These are phyloP conservation scores for Sarcophaga rosellei DNA, from an alignment of 2,888 invertebrate species.

Conservation along the genomic window DNA sequence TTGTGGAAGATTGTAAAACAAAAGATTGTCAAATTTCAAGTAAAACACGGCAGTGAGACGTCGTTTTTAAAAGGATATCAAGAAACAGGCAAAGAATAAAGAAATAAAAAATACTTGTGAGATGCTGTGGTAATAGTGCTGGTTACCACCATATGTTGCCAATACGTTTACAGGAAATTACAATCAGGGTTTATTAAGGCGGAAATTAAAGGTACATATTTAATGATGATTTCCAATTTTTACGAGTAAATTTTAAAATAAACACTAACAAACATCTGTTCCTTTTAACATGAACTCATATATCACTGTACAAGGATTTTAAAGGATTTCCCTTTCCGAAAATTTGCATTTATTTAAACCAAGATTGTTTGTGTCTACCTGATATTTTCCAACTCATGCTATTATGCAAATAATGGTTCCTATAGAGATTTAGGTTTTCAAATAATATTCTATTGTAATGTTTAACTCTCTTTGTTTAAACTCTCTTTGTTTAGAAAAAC, in stretches of 20 bases:
- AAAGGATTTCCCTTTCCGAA: too few relatives aligned
- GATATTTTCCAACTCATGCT: too few relatives aligned
- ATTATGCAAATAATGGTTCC: too few relatives aligned
- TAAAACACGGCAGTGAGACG: neutral
- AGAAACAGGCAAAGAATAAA: constrained; percentile 16
- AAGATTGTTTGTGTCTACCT: too few relatives aligned
- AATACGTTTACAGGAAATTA: constrained; percentile 66
- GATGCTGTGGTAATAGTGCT: neutral
- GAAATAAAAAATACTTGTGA: neutral
- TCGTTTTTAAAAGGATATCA: constrained; percentile 1
- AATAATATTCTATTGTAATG: too few relatives aligned
- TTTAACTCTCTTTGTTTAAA: too few relatives aligned
- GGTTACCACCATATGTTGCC: constrained; percentile 60
- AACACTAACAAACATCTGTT: neutral
- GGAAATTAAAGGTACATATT: constrained; percentile 60
- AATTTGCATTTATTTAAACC: too few relatives aligned
- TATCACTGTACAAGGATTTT: neutral
- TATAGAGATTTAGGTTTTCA: too few relatives aligned
- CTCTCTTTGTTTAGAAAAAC: too few relatives aligned
- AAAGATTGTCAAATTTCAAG: constrained; percentile 57
- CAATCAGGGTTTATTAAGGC: constrained; percentile 61
- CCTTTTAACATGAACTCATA: neutral
- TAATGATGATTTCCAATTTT: constrained; percentile 60
- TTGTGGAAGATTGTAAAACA: constrained; percentile 56
- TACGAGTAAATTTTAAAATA: neutral